Conservation (phyloP, 2,888 invertebrate genomes). For the Cylloceria caligata region DNA sequence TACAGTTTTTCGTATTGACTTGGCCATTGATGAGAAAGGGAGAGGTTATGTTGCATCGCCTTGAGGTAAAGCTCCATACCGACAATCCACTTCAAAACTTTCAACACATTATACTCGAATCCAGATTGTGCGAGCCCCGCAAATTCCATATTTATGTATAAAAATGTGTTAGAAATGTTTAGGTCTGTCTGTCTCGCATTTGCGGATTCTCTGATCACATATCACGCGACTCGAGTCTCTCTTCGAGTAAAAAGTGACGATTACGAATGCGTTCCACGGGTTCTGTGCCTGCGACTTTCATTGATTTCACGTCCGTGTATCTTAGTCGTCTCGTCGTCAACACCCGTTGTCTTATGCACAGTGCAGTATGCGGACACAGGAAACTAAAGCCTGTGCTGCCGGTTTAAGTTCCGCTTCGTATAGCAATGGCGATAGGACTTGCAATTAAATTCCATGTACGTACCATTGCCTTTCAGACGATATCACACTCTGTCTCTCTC, state of each 20-base stretch:
- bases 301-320: constrained; percentile 57
- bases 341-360: background rate
- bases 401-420: constrained; percentile 35
- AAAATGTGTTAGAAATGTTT: no score
- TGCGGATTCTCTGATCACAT: no score
- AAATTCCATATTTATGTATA: no score
- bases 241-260: constrained; percentile 18
- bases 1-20: no score
- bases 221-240: no score
- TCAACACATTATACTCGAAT: no score
- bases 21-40: no score
- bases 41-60: no score
- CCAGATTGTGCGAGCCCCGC: no score
- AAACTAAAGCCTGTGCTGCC: constrained; percentile 47
- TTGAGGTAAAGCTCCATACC: no score
- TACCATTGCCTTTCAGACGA: background rate
- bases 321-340: background rate
- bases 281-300: constrained; percentile 51
- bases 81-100: no score
- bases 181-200: no score
- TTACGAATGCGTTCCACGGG: constrained; percentile 41
- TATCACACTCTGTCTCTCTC: background rate
- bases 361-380: constrained; percentile 38
- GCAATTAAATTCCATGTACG: background rate
- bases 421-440: constrained; percentile 12